Percentiles rank a stretch among this genome's conserved stretches.
Evolutionary conservation across 1,140 invertebrate genomes (phyloP).

Genomic region (Homarus americanus): DNA sequence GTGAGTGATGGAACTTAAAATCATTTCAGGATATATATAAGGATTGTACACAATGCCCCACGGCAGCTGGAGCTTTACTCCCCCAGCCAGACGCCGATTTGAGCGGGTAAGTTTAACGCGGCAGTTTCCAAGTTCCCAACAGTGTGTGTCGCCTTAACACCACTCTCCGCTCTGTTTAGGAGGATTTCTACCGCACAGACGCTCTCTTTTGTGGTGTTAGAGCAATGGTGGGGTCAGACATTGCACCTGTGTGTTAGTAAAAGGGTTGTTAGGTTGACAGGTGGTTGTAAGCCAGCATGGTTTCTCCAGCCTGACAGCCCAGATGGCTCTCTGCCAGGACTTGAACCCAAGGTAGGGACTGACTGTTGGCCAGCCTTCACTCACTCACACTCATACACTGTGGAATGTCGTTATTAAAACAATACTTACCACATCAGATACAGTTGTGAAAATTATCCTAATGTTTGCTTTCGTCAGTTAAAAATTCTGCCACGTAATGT

Average conservation of each 20-base stretch:
- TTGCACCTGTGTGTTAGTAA: neutral
- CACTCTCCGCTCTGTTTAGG: neutral
- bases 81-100: constrained; percentile 53
- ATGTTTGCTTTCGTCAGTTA: too few species aligned
- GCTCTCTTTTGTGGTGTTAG: neutral
- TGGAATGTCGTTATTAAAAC: too few species aligned
- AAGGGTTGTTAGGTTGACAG: neutral
- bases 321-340: constrained; percentile 21
- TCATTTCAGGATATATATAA: constrained; percentile 12
- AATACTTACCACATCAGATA: too few species aligned
- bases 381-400: neutral
- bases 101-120: constrained; percentile 57
- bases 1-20: constrained; percentile 42
- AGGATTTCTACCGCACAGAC: neutral
- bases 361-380: neutral
- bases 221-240: neutral
- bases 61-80: constrained; percentile 61
- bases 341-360: neutral
- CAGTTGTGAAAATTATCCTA: too few species aligned
- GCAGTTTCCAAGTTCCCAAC: neutral
- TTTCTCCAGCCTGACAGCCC: neutral
- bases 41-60: constrained; percentile 54
- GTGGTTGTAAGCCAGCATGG: constrained; percentile 18
- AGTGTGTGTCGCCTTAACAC: neutral
- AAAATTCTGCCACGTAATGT: too few species aligned